Evolutionary conservation across 2,797 vertebrate genomes (phyloP).

Genomic region (Melanotaenia pygmaea): DNA sequence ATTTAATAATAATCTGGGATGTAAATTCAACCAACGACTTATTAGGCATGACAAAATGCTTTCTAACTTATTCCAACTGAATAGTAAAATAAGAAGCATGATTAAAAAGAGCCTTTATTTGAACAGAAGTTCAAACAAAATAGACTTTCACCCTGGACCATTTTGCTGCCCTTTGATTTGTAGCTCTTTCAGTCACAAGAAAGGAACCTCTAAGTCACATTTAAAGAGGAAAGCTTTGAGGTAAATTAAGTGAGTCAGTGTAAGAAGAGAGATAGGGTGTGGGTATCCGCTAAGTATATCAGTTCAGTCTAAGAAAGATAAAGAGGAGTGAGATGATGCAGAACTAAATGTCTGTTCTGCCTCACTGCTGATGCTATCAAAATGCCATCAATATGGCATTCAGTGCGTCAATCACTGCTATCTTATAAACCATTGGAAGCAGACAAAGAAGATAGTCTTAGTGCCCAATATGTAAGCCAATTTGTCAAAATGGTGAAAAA

Average conservation of each 20-base stretch:
- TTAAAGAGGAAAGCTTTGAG: constrained; percentile 44
- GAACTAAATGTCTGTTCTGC: constrained; percentile 31
- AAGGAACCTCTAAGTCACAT: constrained; percentile 32
- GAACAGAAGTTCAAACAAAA: constrained; percentile 33
- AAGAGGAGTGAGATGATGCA: constrained; percentile 24
- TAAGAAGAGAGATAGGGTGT: constrained; percentile 34
- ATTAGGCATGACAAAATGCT: constrained; percentile 10
- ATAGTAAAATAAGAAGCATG: constrained; percentile 34
- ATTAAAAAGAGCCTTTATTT: constrained; percentile 38
- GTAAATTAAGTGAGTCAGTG: constrained; percentile 34
- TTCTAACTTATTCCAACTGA: constrained; percentile 33
- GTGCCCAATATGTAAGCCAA: neutral
- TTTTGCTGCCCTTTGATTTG: constrained; percentile 46
- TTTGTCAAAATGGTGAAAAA: neutral
- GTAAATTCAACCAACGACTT: constrained; percentile 11
- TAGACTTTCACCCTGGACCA: constrained; percentile 14
- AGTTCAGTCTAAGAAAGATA: constrained; percentile 26
- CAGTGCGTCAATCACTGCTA: constrained; percentile 25
- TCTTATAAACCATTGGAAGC: constrained; percentile 3
- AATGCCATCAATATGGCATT: neutral
- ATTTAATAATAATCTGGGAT: constrained; percentile 18
- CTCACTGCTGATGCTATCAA: constrained; percentile 27
- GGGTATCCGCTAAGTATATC: constrained; percentile 28
- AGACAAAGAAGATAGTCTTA: neutral
- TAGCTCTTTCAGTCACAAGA: constrained; percentile 24